Base-by-base conservation (phyloP, 2,888 invertebrate species). In the Caenorhabditis plicata region DNA sequence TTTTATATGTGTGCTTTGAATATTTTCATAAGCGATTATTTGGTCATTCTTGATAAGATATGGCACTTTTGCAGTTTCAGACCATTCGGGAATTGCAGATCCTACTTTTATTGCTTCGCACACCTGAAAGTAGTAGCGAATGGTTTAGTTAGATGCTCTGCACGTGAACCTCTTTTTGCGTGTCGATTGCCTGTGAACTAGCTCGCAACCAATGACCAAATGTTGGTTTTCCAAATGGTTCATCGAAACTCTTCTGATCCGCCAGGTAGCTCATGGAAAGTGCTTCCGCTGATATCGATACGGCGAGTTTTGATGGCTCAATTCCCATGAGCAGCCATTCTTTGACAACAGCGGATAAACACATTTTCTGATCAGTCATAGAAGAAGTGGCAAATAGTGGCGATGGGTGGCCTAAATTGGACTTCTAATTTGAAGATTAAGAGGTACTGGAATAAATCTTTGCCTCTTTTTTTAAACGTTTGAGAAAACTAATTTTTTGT, bases 131-230 rank as follows among this genome's bases (percentile, higher is more conserved):
- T n/a, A n/a, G n/a, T n/a, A n/a, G n/a, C n/a, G n/a, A n/a, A n/a
- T n/a, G n/a, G n/a, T n/a, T n/a, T n/a, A n/a, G n/a, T n/a, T n/a
- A n/a, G n/a, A n/a, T n/a, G n/a, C n/a, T n/a, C n/a, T n/a, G n/a
- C n/a, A n/a, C n/a, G n/a, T n/a, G n/a, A n/a, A 45, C 27, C 13
- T 58, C 58, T 5, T 58, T 48, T 19, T 49, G 49, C n/a, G 52
- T 58, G 15, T 44, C 41, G 20, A 58, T 40, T 25, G 52, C 58
- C 4, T 25, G 8, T 4, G 48, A 48, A 20, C 41, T 38, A 1
- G 49, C 36, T 47, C 52, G 20, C 23, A 53, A 25, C 19, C 41
- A 11, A 2, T 43, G 45, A 2, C 45, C 42, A 19, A 51, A 26
- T 2, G 45, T 45, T 9, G 44, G 32, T 9, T 52, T 44, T 19